Evolutionary conservation across 2,888 invertebrate genomes (phyloP), one percentile per base, ranked within the genome.

Genomic region (Lithophane ornitopus): DNA sequence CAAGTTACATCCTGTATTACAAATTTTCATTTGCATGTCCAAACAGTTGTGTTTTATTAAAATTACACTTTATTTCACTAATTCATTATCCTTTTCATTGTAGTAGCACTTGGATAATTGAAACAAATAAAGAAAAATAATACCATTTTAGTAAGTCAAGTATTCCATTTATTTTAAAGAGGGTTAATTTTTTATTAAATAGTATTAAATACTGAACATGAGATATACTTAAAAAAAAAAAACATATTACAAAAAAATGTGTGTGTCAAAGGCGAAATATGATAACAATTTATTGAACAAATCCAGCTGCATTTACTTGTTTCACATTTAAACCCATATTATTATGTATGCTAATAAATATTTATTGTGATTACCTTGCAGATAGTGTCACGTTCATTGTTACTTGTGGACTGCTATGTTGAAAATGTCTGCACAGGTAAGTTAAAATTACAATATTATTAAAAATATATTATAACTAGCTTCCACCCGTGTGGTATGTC

Each of bases 381-480:
- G 86, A 79, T 87, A 87, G 71, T 46, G 39, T 12, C 19, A 44
- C 34, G 2, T 65, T 52, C 66, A 76, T 56, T 77, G 65, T 66
- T 54, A 39, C 19, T 56, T 52, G 52, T 16, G 7, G 39, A 68
- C 59, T 82, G 87, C 74, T 74, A 92, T 91, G 91, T 80, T 89
- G 69, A 94, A 91, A 84, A 94, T 94, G 94, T 90, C 92, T 75
- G 85, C 92, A 8, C 94, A 94, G 89, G 94, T 94, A 84, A 89
- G 89, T 87, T 74, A 22, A 34, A 66, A 61, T 79, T 79, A n/a
- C 4, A 74, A 74, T 49, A n/a, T 46, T 34, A 16, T 39, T 75
- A 26, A 3, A n/a, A 22, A 28, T 34, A 22, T 66, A 4, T 34
- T 49, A 66, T 16, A 49, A 22, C n/a, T n/a, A n/a, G n/a, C n/a